phyloP scores from a whole-genome alignment of 2,113 vertebrate genomes.

The Oncorhynchus mykiss region DNA sequence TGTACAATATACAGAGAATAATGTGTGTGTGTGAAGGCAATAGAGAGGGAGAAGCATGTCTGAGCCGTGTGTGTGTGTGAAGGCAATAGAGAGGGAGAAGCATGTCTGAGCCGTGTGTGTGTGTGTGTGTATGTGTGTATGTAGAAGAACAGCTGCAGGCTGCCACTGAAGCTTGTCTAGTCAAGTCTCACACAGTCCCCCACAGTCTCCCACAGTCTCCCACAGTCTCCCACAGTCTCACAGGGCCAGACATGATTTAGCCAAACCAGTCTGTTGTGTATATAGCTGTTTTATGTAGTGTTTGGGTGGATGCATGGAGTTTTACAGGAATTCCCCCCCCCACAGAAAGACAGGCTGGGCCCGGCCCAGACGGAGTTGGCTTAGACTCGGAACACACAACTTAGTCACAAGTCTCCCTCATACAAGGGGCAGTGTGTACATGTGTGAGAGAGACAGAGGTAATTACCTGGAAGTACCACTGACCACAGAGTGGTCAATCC shows the following conservation, averaged over 20 bases:
- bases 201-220: conserved; percentile 40
- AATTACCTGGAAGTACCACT: conserved; percentile 50
- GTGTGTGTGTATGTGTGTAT: background rate
- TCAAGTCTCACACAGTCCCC: conserved; percentile 42
- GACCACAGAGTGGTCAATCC: conserved; percentile 64
- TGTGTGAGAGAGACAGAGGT: conserved; percentile 18
- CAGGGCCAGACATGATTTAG: conserved; percentile 53
- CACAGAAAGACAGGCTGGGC: conserved; percentile 34
- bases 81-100: no score
- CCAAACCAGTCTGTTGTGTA: conserved; percentile 39
- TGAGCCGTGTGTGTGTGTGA: no score
- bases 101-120: no score
- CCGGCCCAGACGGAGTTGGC: background rate
- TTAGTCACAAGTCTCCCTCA: conserved; percentile 49
- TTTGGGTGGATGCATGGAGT: conserved; percentile 56
- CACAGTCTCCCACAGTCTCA: conserved; percentile 22
- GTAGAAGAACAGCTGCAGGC: background rate
- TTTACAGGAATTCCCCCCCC: conserved; percentile 45
- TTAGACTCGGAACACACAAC: conserved; percentile 35
- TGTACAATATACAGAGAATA: background rate
- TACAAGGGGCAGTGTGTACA: conserved; percentile 20
- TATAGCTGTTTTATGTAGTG: conserved; percentile 64
- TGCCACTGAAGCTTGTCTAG: background rate
- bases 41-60: no score
- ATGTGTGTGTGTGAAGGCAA: conserved; percentile 16